Evolutionary conservation across 2,797 vertebrate genomes (phyloP).

Genomic region (Tenualosa thibaudeaui): DNA sequence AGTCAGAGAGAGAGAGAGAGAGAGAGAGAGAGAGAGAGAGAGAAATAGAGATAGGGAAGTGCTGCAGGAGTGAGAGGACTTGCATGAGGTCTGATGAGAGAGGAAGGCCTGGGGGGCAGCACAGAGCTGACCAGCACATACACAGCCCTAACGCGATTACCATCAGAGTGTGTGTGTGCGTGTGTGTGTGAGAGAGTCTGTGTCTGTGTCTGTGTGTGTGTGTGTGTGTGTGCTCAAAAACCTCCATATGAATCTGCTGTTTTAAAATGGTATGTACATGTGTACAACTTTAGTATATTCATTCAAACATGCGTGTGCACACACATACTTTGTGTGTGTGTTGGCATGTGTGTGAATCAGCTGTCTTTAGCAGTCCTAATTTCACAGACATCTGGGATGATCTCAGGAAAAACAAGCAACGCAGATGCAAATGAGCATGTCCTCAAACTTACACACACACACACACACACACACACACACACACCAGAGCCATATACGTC

Average conservation of each 20-base stretch:
- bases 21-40: constrained; percentile 25
- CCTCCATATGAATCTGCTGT: background rate
- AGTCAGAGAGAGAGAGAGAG: constrained; percentile 6
- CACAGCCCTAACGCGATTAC: background rate
- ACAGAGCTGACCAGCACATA: constrained; percentile 56
- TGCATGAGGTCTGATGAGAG: constrained; percentile 70
- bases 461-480: background rate
- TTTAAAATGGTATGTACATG: background rate
- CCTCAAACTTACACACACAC: background rate
- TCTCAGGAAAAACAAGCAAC: background rate
- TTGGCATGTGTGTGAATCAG: constrained; percentile 3
- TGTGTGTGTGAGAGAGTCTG: constrained; percentile 55
- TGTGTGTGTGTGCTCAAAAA: constrained; percentile 28
- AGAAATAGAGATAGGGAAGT: constrained; percentile 53
- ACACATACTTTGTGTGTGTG: background rate
- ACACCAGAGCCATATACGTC: background rate
- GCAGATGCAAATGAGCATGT: background rate
- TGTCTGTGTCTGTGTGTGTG: background rate
- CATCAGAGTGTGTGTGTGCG: constrained; percentile 30
- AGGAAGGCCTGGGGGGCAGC: constrained; percentile 66
- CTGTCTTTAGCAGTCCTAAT: background rate
- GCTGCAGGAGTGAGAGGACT: constrained; percentile 66
- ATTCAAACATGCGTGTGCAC: background rate
- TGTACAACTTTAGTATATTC: background rate
- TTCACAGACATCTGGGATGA: background rate